These are phyloP conservation scores for Acrobasis suavella DNA, from an alignment of 2,888 invertebrate species.

Conservation along the genomic window DNA sequence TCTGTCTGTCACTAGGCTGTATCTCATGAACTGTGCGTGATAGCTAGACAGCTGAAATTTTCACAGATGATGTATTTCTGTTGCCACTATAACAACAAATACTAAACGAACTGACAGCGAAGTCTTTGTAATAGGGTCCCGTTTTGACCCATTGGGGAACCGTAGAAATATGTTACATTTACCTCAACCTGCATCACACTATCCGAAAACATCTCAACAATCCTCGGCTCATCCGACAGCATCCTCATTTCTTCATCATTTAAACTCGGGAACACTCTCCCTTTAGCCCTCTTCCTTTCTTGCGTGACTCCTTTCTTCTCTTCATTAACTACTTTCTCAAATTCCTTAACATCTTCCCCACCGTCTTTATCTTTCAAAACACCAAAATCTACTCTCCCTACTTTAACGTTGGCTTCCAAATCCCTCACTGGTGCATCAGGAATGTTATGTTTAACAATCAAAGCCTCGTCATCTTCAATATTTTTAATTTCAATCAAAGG, in stretches of 20 bases:
- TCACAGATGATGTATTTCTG: no score
- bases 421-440: slow-evolving; percentile 15
- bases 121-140: no score
- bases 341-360: slow-evolving; percentile 32
- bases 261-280: slow-evolving; percentile 42
- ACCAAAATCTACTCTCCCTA: not conserved
- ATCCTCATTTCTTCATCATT: slow-evolving; percentile 61
- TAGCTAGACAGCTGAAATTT: no score
- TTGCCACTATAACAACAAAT: no score
- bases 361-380: slow-evolving; percentile 13
- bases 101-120: no score
- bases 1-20: no score
- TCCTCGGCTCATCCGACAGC: slow-evolving; percentile 58
- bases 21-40: no score
- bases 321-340: slow-evolving; percentile 41
- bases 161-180: slow-evolving; percentile 27
- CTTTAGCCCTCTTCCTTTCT: slow-evolving; percentile 29
- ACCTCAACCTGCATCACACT: slow-evolving; percentile 73
- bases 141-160: no score
- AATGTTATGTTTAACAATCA: slow-evolving; percentile 5
- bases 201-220: slow-evolving; percentile 50
- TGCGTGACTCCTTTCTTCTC: slow-evolving; percentile 24
- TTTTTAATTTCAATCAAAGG: slow-evolving; percentile 42
- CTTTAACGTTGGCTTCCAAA: not conserved
- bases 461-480: slow-evolving; percentile 31